phyloP scores from a whole-genome alignment of 2,888 invertebrate genomes.

The Spialia ferax region DNA sequence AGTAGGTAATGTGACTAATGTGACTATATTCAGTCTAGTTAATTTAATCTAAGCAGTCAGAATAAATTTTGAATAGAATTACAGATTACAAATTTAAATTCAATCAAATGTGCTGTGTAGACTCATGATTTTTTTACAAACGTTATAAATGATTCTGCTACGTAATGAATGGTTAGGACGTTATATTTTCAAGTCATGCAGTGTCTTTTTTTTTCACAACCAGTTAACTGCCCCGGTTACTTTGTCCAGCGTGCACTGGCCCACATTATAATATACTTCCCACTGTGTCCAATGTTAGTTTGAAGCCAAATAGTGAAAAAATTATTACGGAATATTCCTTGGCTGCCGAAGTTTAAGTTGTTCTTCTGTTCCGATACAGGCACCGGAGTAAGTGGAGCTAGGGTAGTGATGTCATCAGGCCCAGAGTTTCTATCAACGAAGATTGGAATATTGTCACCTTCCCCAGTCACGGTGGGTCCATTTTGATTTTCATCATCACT shows the following conservation, averaged over 20 bases:
- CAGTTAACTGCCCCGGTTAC: too few species aligned
- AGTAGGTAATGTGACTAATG: too few species aligned
- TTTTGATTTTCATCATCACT: slow-evolving; percentile 1
- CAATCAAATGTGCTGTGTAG: too few species aligned
- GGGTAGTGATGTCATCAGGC: slow-evolving; percentile 29
- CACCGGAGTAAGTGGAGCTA: slow-evolving; percentile 54
- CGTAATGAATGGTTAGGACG: neutral
- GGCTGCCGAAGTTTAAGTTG: slow-evolving; percentile 53
- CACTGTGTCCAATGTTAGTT: neutral
- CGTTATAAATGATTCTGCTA: too few species aligned
- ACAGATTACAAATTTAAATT: too few species aligned
- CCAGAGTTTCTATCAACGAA: slow-evolving; percentile 36
- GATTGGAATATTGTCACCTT: slow-evolving; percentile 20
- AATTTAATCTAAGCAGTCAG: too few species aligned
- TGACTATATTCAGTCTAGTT: too few species aligned
- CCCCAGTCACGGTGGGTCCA: slow-evolving; percentile 7
- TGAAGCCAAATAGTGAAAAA: slow-evolving; percentile 24
- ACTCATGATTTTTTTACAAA: too few species aligned
- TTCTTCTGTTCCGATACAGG: slow-evolving; percentile 52
- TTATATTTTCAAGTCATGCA: neutral
- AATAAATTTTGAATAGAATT: too few species aligned
- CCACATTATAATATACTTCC: neutral
- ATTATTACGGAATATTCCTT: slow-evolving; percentile 57
- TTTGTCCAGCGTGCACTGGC: too few species aligned
- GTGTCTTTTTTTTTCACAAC: neutral